These are phyloP conservation scores for Biston stratarius DNA, from an alignment of 2,888 invertebrate species.

Conservation along the genomic window DNA sequence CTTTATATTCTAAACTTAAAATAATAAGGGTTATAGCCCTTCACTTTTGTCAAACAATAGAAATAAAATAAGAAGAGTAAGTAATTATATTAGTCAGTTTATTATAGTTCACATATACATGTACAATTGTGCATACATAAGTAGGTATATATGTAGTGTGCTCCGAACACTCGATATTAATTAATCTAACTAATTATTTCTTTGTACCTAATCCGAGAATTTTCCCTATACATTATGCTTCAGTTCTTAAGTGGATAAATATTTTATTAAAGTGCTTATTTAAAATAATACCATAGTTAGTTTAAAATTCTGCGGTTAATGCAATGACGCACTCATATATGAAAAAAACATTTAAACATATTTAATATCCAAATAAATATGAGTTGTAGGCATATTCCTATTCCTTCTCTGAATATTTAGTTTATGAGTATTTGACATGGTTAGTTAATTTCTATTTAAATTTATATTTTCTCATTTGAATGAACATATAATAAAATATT, in stretches of 20 bases:
- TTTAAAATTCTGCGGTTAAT: not conserved
- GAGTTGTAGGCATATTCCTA: no score
- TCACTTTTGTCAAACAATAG: not conserved
- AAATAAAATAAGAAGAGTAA: not conserved
- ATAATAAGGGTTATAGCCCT: not conserved
- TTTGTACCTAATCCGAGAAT: constrained; percentile 12
- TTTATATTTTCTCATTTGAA: no score
- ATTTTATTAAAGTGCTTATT: not conserved
- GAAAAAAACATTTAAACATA: not conserved
- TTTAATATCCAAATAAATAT: not conserved
- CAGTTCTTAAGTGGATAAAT: not conserved
- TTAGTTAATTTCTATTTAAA: no score
- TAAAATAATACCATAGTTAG: constrained; percentile 3
- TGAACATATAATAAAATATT: no score
- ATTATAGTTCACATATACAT: constrained; percentile 3
- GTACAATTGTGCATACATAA: not conserved
- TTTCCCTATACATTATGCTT: constrained; percentile 19
- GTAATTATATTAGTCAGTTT: not conserved
- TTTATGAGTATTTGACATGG: no score
- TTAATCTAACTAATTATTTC: constrained; percentile 8
- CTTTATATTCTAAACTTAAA: no score
- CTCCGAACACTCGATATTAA: constrained; percentile 18
- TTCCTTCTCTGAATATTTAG: no score
- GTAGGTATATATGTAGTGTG: not conserved
- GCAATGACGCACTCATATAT: not conserved